A percentile compares a stretch with the other conserved stretches of the same genome.
Conservation (phyloP, 1,140 invertebrate genomes). For the Drosophila ogumai region DNA sequence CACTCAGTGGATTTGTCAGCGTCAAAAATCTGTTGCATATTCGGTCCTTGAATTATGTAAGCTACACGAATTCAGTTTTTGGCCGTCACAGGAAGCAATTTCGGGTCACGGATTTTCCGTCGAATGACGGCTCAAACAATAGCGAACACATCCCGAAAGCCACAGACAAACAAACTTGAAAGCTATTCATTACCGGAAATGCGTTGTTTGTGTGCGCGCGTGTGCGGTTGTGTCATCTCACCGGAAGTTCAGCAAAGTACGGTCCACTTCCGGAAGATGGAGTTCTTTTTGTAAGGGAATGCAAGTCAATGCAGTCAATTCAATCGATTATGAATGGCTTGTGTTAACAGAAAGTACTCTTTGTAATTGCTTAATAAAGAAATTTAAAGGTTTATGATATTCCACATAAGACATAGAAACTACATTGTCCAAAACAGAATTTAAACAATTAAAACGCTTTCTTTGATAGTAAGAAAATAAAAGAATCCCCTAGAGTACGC, state of each 20-base stretch:
- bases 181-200: conserved; percentile 27
- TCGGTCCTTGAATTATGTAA: conserved; percentile 17
- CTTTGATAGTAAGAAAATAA: too few species aligned
- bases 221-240: conserved; percentile 5
- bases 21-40: conserved; percentile 26
- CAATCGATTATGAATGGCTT: background rate
- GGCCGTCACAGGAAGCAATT: conserved; percentile 15
- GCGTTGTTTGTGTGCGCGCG: conserved; percentile 11
- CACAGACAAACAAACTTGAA: conserved; percentile 19
- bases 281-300: background rate
- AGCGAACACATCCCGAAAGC: background rate
- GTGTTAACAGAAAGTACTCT: background rate
- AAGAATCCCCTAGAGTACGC: background rate
- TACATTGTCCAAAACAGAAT: background rate
- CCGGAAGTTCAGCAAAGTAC: conserved; percentile 17
- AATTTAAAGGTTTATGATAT: background rate
- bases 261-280: conserved; percentile 9
- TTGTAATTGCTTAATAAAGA: background rate
- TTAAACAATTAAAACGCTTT: background rate
- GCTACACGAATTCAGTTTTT: conserved; percentile 7
- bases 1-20: conserved; percentile 9
- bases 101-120: conserved; percentile 1
- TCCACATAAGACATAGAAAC: background rate
- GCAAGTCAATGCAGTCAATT: background rate
- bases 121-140: conserved; percentile 2